Evolutionary conservation across 2,113 vertebrate genomes (phyloP).

Genomic region (Colius striatus): DNA sequence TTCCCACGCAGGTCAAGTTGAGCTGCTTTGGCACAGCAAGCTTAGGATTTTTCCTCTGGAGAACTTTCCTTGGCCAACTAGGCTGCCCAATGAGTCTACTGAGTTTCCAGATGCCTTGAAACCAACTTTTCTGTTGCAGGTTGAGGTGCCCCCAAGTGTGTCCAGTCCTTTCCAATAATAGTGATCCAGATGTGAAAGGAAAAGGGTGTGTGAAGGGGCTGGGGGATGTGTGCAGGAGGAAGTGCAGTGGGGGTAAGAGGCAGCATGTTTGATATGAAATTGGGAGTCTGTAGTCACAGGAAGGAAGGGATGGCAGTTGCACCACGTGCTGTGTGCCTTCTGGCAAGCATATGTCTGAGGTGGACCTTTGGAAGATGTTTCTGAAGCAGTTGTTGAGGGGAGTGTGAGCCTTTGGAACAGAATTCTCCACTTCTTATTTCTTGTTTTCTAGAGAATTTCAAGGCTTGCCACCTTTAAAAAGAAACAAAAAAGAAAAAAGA

Average conservation of each 20-base stretch:
- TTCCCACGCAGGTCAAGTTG: not conserved
- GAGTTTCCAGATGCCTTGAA: not conserved
- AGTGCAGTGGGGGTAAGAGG: not conserved
- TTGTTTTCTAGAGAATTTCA: not conserved
- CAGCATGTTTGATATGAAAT: not conserved
- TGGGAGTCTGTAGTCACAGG: not conserved
- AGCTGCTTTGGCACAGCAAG: not conserved
- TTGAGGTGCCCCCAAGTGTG: not conserved
- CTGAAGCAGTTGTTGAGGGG: not conserved
- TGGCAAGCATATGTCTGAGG: not conserved
- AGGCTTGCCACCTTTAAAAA: not conserved
- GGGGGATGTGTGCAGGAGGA: not conserved
- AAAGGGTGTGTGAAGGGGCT: not conserved
- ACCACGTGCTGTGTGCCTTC: not conserved
- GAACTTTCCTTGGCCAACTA: not conserved
- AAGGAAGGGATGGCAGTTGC: slow-evolving; percentile 8
- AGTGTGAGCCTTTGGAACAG: not conserved
- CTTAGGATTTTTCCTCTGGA: not conserved
- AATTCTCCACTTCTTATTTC: not conserved
- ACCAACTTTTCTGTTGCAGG: not conserved
- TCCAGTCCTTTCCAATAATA: not conserved
- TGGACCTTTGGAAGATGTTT: slow-evolving; percentile 6
- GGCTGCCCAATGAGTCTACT: rapidly evolving
- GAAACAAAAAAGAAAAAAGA: not conserved
- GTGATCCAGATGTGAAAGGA: not conserved